Base-by-base conservation (phyloP, 2,113 vertebrate species). In the Bubalus kerabau region DNA sequence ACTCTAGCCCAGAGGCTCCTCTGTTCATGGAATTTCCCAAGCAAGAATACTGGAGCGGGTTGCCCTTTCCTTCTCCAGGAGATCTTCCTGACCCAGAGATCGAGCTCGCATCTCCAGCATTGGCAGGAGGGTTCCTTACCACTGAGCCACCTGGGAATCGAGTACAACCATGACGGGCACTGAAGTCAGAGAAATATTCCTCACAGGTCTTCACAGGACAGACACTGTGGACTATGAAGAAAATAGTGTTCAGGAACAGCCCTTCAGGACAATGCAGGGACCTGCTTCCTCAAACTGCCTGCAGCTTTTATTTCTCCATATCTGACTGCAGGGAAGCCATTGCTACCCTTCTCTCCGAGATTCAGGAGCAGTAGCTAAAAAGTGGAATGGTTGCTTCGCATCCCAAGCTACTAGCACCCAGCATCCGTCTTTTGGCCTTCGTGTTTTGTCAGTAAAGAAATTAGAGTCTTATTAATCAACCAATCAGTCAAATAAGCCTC, bases 401-500 rank as follows among this genome's bases (percentile, higher is more conserved):
- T 12, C 26, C n/a, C 32, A 43, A 76, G 82, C 90, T 78, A 52
- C 50, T 2, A 10, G 82, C 2, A 3, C 87, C 67, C 88, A 21
- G 48, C 40, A 59, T 82, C 71, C 56, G 71, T 95, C 67, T 84
- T 90, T 91, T 88, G 56, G 84, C 76, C 92, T 96, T 96, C 84
- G 67, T 97, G 78, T 96, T 98, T 98, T 97, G 94, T 97, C 96
- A 92, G 90, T 82, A 87, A 62, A 88, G 96, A 96, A 93, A 98
- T 98, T 97, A 98, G 91, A 85, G 54, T 97, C 97, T 97, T 98
- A 92, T 43, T 98, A 98, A 98, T 97, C 92, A 98, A 91, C 95
- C 96, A 98, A 98, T 97, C 97, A 98, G 98, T 98, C 98, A 98
- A 98, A 98, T 98, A 98, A 98, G 98, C 87, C 97, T 98, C 98